Percentiles rank a stretch among this genome's conserved stretches.
These are phyloP conservation scores for Orchestia grillus DNA, from an alignment of 1,140 invertebrate species.

Conservation along the genomic window DNA sequence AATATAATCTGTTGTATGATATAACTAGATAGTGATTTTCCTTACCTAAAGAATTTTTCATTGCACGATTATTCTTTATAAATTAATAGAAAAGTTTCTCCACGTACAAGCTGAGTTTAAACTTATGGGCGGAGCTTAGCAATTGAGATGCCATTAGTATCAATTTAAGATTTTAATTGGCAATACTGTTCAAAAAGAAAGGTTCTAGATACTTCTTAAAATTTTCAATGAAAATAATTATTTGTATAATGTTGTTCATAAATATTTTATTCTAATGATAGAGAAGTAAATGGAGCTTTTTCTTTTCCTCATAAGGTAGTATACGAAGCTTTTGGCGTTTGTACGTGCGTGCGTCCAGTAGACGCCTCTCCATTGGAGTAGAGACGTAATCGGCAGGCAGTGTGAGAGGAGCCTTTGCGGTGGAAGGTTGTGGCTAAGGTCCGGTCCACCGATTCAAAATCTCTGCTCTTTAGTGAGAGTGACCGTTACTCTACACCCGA, in stretches of 20 bases:
- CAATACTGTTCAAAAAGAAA: not conserved
- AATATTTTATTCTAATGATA: too few relatives aligned
- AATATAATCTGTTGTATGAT: not conserved
- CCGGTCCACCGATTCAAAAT: not conserved
- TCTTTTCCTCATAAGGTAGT: not conserved
- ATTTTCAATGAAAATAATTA: too few relatives aligned
- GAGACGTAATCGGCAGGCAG: not conserved
- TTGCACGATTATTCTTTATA: not conserved
- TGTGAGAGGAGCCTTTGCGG: not conserved
- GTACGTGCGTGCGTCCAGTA: not conserved
- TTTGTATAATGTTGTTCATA: too few relatives aligned
- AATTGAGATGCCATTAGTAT: not conserved
- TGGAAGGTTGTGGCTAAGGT: not conserved
- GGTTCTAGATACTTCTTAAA: not conserved
- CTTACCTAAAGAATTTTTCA: not conserved
- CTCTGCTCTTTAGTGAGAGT: not conserved
- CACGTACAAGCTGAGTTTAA: not conserved
- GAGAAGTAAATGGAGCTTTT: not conserved
- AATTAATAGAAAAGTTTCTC: not conserved
- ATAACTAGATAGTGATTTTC: not conserved
- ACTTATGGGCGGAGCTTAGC: not conserved
- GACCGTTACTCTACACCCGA: conserved; percentile 20
- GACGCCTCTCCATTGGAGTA: not conserved
- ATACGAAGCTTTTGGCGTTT: not conserved
- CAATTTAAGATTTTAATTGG: not conserved